Conservation (phyloP, 1,140 invertebrate species). For the Stegodyphus dumicola region DNA sequence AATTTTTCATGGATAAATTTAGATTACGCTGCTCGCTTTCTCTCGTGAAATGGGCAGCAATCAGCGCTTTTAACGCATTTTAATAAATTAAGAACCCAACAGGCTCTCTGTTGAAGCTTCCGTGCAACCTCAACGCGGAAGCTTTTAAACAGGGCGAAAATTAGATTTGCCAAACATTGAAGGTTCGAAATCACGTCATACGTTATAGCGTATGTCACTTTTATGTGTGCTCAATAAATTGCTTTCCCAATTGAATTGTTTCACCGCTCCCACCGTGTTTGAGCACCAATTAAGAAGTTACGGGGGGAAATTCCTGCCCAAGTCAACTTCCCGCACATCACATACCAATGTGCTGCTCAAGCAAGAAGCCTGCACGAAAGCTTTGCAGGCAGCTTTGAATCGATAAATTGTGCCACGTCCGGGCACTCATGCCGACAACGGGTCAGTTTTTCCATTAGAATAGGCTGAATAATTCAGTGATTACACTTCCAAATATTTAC, state of each 20-base stretch:
- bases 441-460: too few species aligned
- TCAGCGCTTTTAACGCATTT: constrained; percentile 42
- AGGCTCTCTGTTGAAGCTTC: neutral
- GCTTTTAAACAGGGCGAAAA: constrained; percentile 11
- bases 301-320: neutral
- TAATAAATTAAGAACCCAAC: constrained; percentile 26
- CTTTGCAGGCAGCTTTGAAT: too few species aligned
- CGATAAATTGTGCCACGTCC: too few species aligned
- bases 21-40: too few species aligned
- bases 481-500: too few species aligned
- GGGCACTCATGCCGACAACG: too few species aligned
- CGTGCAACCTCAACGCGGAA: constrained; percentile 1
- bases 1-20: too few species aligned
- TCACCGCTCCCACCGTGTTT: constrained; percentile 24
- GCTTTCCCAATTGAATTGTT: constrained; percentile 51
- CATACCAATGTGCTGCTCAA: too few species aligned
- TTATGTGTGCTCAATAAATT: constrained; percentile 55
- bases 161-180: constrained; percentile 33
- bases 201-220: constrained; percentile 45
- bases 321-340: neutral
- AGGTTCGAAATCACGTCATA: constrained; percentile 48
- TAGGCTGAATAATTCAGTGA: too few species aligned
- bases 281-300: constrained; percentile 40
- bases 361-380: too few species aligned
- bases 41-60: constrained; percentile 2